These are phyloP conservation scores for Mastomys coucha DNA, from an alignment of 2,113 vertebrate genomes.

Conservation along the genomic window DNA sequence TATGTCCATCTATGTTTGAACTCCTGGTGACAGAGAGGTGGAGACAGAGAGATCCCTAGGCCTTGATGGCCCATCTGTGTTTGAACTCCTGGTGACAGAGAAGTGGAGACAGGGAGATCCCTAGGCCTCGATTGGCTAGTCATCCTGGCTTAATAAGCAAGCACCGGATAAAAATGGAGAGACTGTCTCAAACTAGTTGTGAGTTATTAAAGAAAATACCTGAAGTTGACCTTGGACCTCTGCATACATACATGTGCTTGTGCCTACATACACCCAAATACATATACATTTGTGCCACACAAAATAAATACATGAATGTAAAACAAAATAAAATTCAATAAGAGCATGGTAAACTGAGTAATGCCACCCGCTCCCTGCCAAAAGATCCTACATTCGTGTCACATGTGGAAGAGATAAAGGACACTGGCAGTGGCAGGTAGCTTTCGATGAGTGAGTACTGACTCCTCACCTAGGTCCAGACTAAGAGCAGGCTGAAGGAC, in stretches of 20 bases:
- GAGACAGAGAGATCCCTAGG: not conserved
- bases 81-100: not conserved
- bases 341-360: not conserved
- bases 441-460: not conserved
- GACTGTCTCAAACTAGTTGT: not conserved
- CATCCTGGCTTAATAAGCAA: not conserved
- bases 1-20: not conserved
- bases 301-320: not conserved
- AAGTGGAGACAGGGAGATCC: not conserved
- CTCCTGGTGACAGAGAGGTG: too few species aligned
- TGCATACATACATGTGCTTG: not conserved
- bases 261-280: not conserved
- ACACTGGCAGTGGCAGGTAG: too few species aligned
- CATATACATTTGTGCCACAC: too few species aligned
- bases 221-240: not conserved
- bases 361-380: rapidly evolving
- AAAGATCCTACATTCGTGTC: not conserved
- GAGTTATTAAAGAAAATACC: not conserved
- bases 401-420: not conserved
- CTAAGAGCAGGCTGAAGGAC: not conserved
- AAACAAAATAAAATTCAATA: not conserved
- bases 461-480: too few species aligned
- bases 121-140: not conserved
- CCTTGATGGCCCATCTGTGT: not conserved
- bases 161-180: not conserved